Percentiles rank a stretch among this genome's conserved stretches.
Conservation (phyloP, 1,140 invertebrate species). For the Drosophila asahinai region DNA sequence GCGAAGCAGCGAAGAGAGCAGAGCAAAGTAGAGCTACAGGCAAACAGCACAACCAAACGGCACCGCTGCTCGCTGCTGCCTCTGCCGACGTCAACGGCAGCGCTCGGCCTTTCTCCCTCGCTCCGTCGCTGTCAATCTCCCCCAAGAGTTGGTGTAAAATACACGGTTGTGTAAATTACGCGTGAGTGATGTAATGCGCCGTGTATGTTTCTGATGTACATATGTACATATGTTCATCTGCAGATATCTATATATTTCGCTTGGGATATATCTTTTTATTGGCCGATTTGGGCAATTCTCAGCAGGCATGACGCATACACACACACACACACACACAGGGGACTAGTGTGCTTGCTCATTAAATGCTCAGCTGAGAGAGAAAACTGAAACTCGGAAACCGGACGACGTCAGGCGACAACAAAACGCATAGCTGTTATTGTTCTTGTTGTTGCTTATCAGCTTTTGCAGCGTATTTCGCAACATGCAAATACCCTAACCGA, state of each 20-base stretch:
- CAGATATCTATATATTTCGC: background rate
- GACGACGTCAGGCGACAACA: conserved; percentile 62
- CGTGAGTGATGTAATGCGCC: conserved; percentile 19
- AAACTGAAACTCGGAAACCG: conserved; percentile 52
- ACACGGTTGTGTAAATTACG: conserved; percentile 14
- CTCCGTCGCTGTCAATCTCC: conserved; percentile 9
- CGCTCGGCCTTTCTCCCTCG: conserved; percentile 16
- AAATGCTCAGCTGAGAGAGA: conserved; percentile 15
- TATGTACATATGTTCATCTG: background rate
- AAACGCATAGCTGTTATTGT: conserved; percentile 30
- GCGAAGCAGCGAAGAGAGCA: conserved; percentile 9
- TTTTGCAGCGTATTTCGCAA: conserved; percentile 19
- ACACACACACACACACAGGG: conserved; percentile 15
- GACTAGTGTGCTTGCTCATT: conserved; percentile 14
- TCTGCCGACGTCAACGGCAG: conserved; percentile 1
- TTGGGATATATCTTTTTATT: conserved; percentile 8
- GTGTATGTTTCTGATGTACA: conserved; percentile 12
- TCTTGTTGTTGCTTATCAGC: conserved; percentile 38
- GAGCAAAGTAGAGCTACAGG: background rate
- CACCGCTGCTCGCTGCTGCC: conserved; percentile 3
- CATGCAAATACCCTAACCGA: conserved; percentile 5
- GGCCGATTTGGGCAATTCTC: conserved; percentile 24
- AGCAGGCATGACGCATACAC: conserved; percentile 43
- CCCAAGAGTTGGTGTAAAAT: conserved; percentile 26
- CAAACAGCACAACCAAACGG: background rate